Conservation (phyloP, 2,797 vertebrate species). For the Sebastiscus tertius region DNA sequence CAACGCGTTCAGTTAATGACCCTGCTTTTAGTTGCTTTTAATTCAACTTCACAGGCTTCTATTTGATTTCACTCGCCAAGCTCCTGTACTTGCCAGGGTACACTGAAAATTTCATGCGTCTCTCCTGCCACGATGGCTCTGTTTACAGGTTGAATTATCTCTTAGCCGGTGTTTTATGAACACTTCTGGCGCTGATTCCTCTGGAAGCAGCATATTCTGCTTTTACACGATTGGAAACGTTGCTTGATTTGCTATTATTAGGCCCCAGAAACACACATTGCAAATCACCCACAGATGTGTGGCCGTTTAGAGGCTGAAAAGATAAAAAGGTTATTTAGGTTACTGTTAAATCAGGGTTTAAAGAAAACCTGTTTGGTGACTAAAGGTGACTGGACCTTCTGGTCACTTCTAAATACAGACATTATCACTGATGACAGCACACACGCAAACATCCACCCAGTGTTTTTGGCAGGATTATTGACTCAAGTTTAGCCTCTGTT, state of each 20-base stretch:
- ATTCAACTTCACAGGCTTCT: background rate
- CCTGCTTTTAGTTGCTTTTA: background rate
- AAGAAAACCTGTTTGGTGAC: background rate
- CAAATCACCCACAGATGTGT: background rate
- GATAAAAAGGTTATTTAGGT: background rate
- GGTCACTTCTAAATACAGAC: slow-evolving; percentile 55
- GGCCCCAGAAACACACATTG: background rate
- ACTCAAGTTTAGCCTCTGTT: slow-evolving; percentile 21
- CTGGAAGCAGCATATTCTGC: background rate
- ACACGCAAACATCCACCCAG: slow-evolving; percentile 40
- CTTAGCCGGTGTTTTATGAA: slow-evolving; percentile 6
- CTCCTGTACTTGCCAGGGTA: background rate
- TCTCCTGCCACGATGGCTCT: background rate
- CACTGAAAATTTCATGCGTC: background rate
- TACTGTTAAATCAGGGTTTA: background rate
- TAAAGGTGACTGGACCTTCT: slow-evolving; percentile 30
- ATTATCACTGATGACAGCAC: slow-evolving; percentile 58
- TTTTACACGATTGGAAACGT: background rate
- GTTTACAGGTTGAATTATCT: slow-evolving; percentile 11
- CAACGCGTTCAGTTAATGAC: background rate
- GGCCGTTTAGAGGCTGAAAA: background rate
- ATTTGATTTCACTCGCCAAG: background rate
- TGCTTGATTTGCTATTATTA: background rate
- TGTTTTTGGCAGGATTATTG: slow-evolving; percentile 41
- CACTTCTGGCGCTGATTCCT: background rate